Evolutionary conservation across 2,113 vertebrate species (phyloP), one percentile per base, ranked within the genome.

Genomic region (Helogale parvula): DNA sequence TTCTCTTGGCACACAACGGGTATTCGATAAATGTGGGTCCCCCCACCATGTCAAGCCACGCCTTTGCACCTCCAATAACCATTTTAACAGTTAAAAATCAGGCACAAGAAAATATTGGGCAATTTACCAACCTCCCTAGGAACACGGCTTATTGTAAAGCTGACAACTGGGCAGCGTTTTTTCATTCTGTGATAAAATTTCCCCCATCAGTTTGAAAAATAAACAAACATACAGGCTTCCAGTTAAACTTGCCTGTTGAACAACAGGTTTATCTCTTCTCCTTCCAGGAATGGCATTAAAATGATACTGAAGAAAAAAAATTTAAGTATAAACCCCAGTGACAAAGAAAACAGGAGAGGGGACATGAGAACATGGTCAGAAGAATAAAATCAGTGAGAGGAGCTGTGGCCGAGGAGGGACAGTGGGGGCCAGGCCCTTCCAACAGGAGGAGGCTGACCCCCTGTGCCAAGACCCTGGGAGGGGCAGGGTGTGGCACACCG

Each of bases 281-380:
- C 5, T 79, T 88, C 16, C 13, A 33, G 29, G 84, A 31, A 41
- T 17, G 41, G 35, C 29, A 85, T 68, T 65, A 21, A 38, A 25
- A 69, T 65, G 29, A 68, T 41, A 69, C 81, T 35, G n/a, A 87
- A 93, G n/a, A 66, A 69, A 71, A 52, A 7, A 25, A 31, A 84
- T 77, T 63, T 38, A 72, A 93, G 25, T 33, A 68, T 69, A 93
- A 72, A 71, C 19, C 0, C 63, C 60, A 92, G 50, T n/a, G 79
- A 57, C 95, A 76, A 63, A 94, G 96, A 33, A 92, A 41, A 77
- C 54, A 94, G 41, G 54, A 94, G 82, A 97, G 57, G 83, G 57
- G 57, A 87, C 8, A 13, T 60, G 27, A 93, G 76, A 12, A 72
- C 72, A 72, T 11, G 31, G 13, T 71, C 60, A 35, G 38, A 45